phyloP scores from a whole-genome alignment of 1,140 invertebrate genomes.

The Pantala flavescens region DNA sequence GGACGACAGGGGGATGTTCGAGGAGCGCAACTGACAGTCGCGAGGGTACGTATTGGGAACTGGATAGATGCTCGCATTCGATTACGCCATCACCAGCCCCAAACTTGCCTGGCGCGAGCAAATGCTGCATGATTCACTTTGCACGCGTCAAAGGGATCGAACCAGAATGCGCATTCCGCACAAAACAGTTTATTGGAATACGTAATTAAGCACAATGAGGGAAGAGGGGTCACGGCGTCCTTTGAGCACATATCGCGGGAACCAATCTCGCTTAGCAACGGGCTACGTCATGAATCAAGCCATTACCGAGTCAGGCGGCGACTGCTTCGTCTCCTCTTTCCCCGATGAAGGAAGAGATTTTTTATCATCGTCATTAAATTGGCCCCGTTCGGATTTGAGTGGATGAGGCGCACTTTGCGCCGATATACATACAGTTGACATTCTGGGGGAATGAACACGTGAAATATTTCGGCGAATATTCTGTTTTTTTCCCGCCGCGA shows the following conservation, averaged over 20 bases:
- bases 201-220: neutral
- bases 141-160: neutral
- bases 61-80: no score
- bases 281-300: neutral
- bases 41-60: no score
- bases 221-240: neutral
- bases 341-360: neutral
- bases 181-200: constrained; percentile 3
- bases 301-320: neutral
- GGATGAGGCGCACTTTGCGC: neutral
- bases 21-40: no score
- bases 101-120: neutral
- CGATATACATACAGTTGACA: neutral
- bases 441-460: neutral
- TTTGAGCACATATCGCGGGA: neutral
- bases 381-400: neutral
- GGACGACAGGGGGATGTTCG: no score
- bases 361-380: constrained; percentile 8
- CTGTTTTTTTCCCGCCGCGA: no score
- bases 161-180: neutral
- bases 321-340: neutral
- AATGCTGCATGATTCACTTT: neutral
- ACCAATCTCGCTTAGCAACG: neutral
- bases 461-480: neutral
- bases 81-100: no score